phyloP scores from a whole-genome alignment of 2,888 invertebrate genomes.

The Yponomeuta cagnagella region DNA sequence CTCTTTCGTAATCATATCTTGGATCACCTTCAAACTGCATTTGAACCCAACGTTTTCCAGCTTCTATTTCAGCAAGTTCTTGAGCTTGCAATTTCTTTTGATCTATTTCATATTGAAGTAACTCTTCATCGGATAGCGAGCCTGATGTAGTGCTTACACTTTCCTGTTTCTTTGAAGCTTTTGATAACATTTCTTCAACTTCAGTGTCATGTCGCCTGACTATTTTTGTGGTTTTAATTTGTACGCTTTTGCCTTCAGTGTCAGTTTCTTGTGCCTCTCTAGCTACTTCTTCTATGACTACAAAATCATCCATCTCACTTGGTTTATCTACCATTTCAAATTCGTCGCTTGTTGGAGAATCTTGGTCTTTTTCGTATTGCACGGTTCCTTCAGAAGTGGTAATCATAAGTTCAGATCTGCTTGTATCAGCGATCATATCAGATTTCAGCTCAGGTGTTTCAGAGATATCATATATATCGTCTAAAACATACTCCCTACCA shows the following conservation, averaged over 20 bases:
- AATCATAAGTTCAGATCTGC: slow-evolving; percentile 76
- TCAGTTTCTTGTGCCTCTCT: slow-evolving; percentile 90
- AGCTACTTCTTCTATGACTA: slow-evolving; percentile 91
- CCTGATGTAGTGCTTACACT: slow-evolving; percentile 75
- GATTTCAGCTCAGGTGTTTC: slow-evolving; percentile 77
- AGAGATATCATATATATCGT: slow-evolving; percentile 75
- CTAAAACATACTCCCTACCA: slow-evolving; percentile 78
- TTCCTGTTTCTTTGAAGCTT: slow-evolving; percentile 80
- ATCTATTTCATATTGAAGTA: slow-evolving; percentile 81
- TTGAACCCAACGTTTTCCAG: slow-evolving; percentile 91
- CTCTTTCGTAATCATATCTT: slow-evolving; percentile 86
- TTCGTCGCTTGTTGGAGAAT: slow-evolving; percentile 88
- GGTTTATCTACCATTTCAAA: slow-evolving; percentile 93
- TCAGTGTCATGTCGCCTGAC: slow-evolving; percentile 80
- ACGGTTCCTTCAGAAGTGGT: slow-evolving; percentile 77
- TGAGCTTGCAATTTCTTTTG: slow-evolving; percentile 71
- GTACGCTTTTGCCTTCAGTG: slow-evolving; percentile 87
- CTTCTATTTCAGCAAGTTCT: slow-evolving; percentile 77
- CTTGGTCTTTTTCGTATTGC: slow-evolving; percentile 74
- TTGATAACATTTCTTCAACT: slow-evolving; percentile 81
- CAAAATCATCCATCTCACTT: slow-evolving; percentile 90
- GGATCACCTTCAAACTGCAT: slow-evolving; percentile 89
- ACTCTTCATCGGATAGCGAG: slow-evolving; percentile 76
- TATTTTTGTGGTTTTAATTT: slow-evolving; percentile 74
- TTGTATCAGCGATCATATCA: slow-evolving; percentile 59